Percentiles rank a stretch among this genome's conserved stretches.
Evolutionary conservation across 2,113 vertebrate genomes (phyloP).

Genomic region (Glaucomys volans): DNA sequence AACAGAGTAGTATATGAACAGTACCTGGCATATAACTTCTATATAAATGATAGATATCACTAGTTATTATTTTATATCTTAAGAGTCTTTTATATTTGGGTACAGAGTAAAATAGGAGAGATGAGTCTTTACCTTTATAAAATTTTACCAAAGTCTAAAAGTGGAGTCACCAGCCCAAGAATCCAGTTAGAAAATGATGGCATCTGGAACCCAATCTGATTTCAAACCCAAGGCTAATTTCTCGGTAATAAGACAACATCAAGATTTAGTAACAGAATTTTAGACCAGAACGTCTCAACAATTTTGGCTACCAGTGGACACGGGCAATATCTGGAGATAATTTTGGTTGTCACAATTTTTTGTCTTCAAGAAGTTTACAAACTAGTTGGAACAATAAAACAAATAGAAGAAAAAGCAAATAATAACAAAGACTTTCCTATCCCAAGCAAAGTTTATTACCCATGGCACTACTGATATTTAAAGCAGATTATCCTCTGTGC

Average conservation of each 20-base stretch:
- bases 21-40: neutral
- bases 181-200: neutral
- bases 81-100: neutral
- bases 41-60: neutral
- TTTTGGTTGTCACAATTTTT: neutral
- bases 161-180: neutral
- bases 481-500: too few species aligned
- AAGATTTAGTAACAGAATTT: neutral
- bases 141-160: neutral
- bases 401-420: too few species aligned
- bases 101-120: neutral
- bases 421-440: too few species aligned
- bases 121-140: neutral
- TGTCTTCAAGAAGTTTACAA: neutral
- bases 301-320: neutral
- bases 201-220: neutral
- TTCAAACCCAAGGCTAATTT: neutral
- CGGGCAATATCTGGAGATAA: neutral
- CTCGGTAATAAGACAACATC: neutral
- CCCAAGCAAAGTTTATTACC: too few species aligned
- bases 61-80: neutral
- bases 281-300: neutral
- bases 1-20: neutral
- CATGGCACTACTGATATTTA: too few species aligned
- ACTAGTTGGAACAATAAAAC: too few species aligned